phyloP scores from a whole-genome alignment of 1,140 invertebrate genomes.

The Caenorhabditis tropicalis region DNA sequence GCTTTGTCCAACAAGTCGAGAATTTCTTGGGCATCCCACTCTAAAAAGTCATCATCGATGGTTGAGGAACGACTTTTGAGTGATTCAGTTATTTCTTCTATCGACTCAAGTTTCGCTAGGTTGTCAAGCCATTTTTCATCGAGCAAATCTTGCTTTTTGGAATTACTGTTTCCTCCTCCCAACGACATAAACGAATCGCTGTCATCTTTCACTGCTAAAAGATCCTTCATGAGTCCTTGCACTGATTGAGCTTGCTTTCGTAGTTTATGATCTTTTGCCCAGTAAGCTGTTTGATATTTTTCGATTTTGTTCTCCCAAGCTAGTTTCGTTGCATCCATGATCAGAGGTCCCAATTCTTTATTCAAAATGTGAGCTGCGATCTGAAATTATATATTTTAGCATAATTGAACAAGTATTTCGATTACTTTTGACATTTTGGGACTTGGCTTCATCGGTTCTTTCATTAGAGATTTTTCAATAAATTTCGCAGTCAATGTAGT shows the following conservation, averaged over 20 bases:
- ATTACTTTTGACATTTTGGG: not conserved
- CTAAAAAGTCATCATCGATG: not conserved
- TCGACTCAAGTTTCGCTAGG: not conserved
- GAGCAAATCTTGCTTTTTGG: not conserved
- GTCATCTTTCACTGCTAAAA: not conserved
- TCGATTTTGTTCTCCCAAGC: not conserved
- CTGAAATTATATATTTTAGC: not conserved
- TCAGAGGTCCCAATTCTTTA: not conserved
- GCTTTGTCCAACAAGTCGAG: slow-evolving; percentile 9
- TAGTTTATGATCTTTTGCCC: not conserved
- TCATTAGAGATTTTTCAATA: not conserved
- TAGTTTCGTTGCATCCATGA: not conserved
- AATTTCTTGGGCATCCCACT: not conserved
- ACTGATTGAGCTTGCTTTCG: not conserved
- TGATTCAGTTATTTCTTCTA: not conserved
- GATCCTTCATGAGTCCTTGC: not conserved
- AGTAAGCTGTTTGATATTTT: not conserved
- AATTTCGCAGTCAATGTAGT: not conserved
- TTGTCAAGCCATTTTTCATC: not conserved
- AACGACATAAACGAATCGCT: not conserved
- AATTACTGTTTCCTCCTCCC: not conserved
- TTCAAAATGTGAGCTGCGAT: not conserved
- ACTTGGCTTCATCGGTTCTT: not conserved
- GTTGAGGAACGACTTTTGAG: not conserved
- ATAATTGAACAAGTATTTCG: not conserved